Percentiles rank a stretch among this genome's conserved stretches.
These are phyloP conservation scores for Lasioglossum villosulum DNA, from an alignment of 2,888 invertebrate species.

Conservation along the genomic window DNA sequence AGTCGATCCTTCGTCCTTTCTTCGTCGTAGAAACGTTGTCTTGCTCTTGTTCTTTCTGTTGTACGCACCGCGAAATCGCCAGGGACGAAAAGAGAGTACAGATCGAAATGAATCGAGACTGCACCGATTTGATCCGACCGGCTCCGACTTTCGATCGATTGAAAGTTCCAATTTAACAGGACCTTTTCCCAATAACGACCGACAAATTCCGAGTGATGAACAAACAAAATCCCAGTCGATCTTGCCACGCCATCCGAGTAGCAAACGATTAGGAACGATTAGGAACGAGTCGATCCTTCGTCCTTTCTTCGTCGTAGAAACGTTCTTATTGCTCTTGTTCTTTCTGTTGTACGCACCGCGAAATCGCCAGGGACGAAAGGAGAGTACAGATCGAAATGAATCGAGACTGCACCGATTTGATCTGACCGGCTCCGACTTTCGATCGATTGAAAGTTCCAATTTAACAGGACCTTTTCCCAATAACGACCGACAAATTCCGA, in stretches of 20 bases:
- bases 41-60: constrained; percentile 33
- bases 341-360: constrained; percentile 52
- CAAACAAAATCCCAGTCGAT: no score
- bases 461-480: neutral
- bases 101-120: constrained; percentile 26
- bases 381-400: constrained; percentile 25
- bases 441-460: neutral
- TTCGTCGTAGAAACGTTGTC: constrained; percentile 26
- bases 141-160: neutral
- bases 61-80: constrained; percentile 60
- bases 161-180: neutral
- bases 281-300: constrained; percentile 45
- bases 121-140: neutral
- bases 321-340: constrained; percentile 29
- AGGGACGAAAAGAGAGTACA: constrained; percentile 42
- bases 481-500: no score
- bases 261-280: constrained; percentile 56
- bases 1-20: constrained; percentile 48
- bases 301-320: constrained; percentile 31
- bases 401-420: constrained; percentile 1
- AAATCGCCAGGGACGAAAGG: constrained; percentile 57
- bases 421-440: neutral
- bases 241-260: no score
- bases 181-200: neutral
- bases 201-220: no score